Evolutionary conservation across 2,797 vertebrate genomes (phyloP).

Genomic region (Caiman crocodilus): DNA sequence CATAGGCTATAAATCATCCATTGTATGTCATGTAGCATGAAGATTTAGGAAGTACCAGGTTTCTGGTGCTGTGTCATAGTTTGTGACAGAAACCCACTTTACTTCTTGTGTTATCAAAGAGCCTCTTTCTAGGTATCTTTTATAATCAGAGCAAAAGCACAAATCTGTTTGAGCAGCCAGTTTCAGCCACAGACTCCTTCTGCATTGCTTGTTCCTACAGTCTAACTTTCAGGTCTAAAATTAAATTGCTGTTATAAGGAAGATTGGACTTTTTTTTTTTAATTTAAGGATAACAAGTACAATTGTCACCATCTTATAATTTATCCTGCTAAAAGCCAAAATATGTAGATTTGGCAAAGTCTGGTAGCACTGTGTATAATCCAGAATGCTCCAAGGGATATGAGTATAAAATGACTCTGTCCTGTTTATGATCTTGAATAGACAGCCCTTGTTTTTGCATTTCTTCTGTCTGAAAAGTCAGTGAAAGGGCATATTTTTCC

Average conservation of each 20-base stretch:
- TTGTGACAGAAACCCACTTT: neutral
- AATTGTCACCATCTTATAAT: constrained; percentile 24
- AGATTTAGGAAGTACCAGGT: neutral
- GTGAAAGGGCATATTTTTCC: constrained; percentile 63
- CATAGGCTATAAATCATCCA: constrained; percentile 23
- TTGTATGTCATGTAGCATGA: neutral
- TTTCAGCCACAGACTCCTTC: neutral
- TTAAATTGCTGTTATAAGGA: constrained; percentile 6
- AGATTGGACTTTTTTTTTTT: neutral
- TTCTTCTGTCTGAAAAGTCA: constrained; percentile 67
- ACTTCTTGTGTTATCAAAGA: neutral
- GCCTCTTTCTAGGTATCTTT: constrained; percentile 11
- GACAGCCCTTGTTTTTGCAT: constrained; percentile 44
- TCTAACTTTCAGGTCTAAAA: constrained; percentile 21
- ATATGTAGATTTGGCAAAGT: constrained; percentile 42
- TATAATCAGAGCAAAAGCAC: constrained; percentile 1
- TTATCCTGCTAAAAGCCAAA: constrained; percentile 57
- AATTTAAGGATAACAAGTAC: constrained; percentile 1
- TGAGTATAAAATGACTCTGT: constrained; percentile 20
- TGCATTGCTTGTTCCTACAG: neutral
- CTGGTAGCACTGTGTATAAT: constrained; percentile 40
- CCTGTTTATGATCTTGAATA: constrained; percentile 63
- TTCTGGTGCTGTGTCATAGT: constrained; percentile 11
- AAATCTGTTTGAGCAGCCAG: neutral
- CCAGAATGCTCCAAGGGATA: constrained; percentile 61